Base-by-base conservation (phyloP, 1,140 invertebrate species). In the Ptiloglossa arizonensis region DNA sequence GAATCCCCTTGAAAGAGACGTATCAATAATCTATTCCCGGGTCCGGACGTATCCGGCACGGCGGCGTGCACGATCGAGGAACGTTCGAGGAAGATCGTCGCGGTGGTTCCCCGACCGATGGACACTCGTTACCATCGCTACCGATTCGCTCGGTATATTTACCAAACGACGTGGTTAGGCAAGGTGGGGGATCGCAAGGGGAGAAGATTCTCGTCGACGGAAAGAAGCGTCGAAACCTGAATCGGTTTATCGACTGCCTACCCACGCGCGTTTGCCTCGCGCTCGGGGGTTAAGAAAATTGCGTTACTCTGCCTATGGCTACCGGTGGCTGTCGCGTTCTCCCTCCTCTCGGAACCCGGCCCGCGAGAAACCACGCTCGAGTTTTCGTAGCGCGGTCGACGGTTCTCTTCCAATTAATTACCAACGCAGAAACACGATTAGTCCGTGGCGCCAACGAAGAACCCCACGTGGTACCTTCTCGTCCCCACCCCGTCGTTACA, bases 381-480 rank as follows among this genome's bases (percentile, higher is more conserved):
- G 72, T 73, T 71, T 86, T 82, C 79, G 78, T 77, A 46, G 56
- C 56, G 32, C 48, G 75, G 32, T 71, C 69, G 29, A 46, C 63
- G 59, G 80, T 72, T 48, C 54, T 57, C 68, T 52, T 60, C 44
- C 76, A 60, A 80, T 83, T 84, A 83, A 84, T 83, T 80, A 74
- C 64, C 70, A 54, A n/a, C 66, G 70, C n/a, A 66, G 81, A 75
- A 84, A 84, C 48, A 44, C 66, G 82, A 83, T 84, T 83, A 83
- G 70, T 46, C 68, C 74, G 38, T 63, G 68, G 52, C 74, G 63
- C 64, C 57, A n/a, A 57, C 19, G 27, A 15, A 59, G 52, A 48
- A 54, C 52, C 50, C 57, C 44, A 13, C 35, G 11, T 22, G 19
- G n/a, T 11, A 17, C n/a, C n/a, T n/a, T n/a, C n/a, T n/a, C 52